Evolutionary conservation across 2,888 invertebrate species (phyloP).

Genomic region (Agrochola lychnidis): DNA sequence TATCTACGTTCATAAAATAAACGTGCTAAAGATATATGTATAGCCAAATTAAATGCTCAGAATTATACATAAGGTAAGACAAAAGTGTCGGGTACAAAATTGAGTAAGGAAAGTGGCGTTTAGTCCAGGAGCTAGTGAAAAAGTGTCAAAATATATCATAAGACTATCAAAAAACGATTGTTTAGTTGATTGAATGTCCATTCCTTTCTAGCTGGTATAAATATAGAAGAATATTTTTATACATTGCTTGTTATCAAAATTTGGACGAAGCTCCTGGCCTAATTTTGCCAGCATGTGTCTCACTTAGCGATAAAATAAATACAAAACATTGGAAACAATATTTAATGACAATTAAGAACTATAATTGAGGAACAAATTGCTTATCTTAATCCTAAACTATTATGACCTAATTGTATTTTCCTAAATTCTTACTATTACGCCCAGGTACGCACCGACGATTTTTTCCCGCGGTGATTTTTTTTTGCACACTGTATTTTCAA

Average conservation of each 20-base stretch:
- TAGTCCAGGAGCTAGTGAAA: constrained; percentile 59
- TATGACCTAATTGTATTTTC: not conserved
- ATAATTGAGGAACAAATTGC: not conserved
- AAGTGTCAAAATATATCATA: constrained; percentile 34
- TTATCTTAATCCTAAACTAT: not conserved
- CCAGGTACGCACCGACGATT: no score
- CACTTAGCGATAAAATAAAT: constrained; percentile 46
- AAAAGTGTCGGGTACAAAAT: constrained; percentile 68
- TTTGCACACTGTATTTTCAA: no score
- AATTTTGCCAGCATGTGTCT: constrained; percentile 42
- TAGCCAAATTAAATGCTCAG: constrained; percentile 70
- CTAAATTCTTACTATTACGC: not conserved
- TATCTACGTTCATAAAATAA: constrained; percentile 32
- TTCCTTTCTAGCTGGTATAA: constrained; percentile 36
- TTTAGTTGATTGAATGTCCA: not conserved
- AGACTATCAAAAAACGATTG: constrained; percentile 11
- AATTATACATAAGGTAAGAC: constrained; percentile 58
- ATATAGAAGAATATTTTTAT: constrained; percentile 52
- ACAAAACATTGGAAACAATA: not conserved
- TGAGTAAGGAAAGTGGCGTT: constrained; percentile 55
- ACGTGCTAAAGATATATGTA: constrained; percentile 37
- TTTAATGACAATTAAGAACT: constrained; percentile 4
- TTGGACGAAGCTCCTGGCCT: constrained; percentile 60
- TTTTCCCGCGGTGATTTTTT: no score
- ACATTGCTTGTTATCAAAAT: constrained; percentile 19